phyloP scores from a whole-genome alignment of 2,797 vertebrate genomes.

The Vireo griseus region DNA sequence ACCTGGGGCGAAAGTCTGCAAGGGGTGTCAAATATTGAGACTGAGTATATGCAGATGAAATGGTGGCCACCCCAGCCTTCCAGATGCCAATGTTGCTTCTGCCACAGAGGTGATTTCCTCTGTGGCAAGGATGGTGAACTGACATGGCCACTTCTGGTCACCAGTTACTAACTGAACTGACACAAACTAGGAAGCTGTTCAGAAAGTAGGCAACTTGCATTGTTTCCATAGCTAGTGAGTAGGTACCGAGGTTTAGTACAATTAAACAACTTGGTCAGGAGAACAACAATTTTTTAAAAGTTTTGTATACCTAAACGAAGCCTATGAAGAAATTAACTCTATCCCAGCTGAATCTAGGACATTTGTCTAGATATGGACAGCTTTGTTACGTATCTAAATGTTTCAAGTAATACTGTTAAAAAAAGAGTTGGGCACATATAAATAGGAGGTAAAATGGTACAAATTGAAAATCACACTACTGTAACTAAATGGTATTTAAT shows the following conservation, averaged over 20 bases:
- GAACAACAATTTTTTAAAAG: background rate
- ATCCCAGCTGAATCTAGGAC: background rate
- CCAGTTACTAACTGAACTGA: background rate
- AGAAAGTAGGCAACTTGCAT: background rate
- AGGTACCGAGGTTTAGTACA: background rate
- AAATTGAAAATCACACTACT: background rate
- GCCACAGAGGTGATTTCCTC: background rate
- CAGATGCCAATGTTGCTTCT: background rate
- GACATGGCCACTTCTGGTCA: background rate
- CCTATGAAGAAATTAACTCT: background rate
- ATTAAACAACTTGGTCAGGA: background rate
- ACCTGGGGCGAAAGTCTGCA: background rate
- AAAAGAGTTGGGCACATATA: background rate
- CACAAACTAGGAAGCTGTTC: background rate
- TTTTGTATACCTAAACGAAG: background rate
- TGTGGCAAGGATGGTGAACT: background rate
- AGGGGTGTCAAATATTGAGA: background rate
- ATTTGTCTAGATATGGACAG: background rate
- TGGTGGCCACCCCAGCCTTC: background rate
- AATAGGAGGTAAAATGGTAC: background rate
- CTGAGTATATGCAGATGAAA: background rate
- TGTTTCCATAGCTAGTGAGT: background rate
- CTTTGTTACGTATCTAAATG: background rate
- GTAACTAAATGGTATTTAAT: background rate
- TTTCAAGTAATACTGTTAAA: background rate